Evolutionary conservation across 2,113 vertebrate species (phyloP), one percentile per base, ranked within the genome.

Genomic region (Lepus americanus): DNA sequence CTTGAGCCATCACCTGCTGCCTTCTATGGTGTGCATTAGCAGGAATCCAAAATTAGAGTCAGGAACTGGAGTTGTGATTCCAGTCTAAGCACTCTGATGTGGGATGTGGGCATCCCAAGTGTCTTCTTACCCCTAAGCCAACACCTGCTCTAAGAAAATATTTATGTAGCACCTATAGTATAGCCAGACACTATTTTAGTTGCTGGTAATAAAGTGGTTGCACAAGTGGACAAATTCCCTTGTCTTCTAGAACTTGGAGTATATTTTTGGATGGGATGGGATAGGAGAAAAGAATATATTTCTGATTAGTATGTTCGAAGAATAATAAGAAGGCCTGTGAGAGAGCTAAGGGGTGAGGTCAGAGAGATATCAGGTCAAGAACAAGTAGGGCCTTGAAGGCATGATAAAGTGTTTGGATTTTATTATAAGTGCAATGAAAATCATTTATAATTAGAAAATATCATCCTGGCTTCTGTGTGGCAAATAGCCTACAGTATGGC

Each of bases 341-440:
- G 49, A 69, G 76, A 83, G 39, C 9, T 51, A 74, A 82, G 74
- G 89, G 33, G 64, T 83, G 31, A 63, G 39, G 22, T 89, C 17
- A 76, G 72, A 66, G 67, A 55, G 36, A 13, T 72, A 27, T 59
- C 9, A 92, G 17, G 14, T 29, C 19, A 79, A 84, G 86, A 80
- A 67, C 22, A 90, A n/a, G 7, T 27, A 93, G 29, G 17, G 16
- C 44, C 23, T 66, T 51, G 72, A 67, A 87, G 22, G 13, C 10
- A 31, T 51, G 44, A 63, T 22, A 70, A 82, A 2, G 16, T 85
- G 11, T 92, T 66, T 84, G 74, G 12, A 93, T 85, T 96, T 95
- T 88, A 59, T 66, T 93, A 36, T 29, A 67, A 93, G 25, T 74
- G 31, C 25, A 94, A 0, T 31, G 13, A 27, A 4, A 55, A 0